Percentiles rank a stretch among this genome's conserved stretches.
Conservation (phyloP, 2,888 invertebrate species). For the Drosophila lutescens region DNA sequence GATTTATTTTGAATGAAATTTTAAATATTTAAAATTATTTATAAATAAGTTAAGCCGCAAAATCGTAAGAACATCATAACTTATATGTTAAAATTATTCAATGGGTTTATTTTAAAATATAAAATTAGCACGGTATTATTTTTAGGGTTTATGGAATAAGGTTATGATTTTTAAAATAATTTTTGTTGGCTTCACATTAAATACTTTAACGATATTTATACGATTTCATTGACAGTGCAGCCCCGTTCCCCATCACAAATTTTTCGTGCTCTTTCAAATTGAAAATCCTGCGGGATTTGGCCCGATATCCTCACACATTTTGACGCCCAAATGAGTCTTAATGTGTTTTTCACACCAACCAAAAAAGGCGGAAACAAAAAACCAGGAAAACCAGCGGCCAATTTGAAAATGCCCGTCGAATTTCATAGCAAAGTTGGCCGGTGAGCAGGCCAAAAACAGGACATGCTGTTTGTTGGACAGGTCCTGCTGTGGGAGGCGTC, state of each 20-base stretch:
- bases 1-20: too few species aligned
- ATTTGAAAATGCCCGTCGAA: conserved; percentile 48
- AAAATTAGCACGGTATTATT: too few species aligned
- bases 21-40: too few species aligned
- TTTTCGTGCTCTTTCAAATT: conserved; percentile 54
- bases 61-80: too few species aligned
- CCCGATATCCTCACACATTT: conserved; percentile 57
- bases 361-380: conserved; percentile 19
- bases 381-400: conserved; percentile 18
- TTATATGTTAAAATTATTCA: too few species aligned
- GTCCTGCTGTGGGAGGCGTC: conserved; percentile 60
- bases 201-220: too few species aligned
- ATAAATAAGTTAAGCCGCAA: too few species aligned
- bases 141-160: too few species aligned
- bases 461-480: conserved; percentile 6
- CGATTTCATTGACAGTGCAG: neutral
- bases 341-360: conserved; percentile 70
- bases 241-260: neutral
- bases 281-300: conserved; percentile 75
- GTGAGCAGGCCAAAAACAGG: conserved; percentile 23
- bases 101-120: too few species aligned
- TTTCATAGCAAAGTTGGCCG: conserved; percentile 46
- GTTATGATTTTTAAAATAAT: neutral
- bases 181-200: neutral
- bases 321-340: conserved; percentile 76